These are phyloP conservation scores for Pyrrhosoma nymphula DNA, from an alignment of 2,888 invertebrate genomes.

Conservation along the genomic window DNA sequence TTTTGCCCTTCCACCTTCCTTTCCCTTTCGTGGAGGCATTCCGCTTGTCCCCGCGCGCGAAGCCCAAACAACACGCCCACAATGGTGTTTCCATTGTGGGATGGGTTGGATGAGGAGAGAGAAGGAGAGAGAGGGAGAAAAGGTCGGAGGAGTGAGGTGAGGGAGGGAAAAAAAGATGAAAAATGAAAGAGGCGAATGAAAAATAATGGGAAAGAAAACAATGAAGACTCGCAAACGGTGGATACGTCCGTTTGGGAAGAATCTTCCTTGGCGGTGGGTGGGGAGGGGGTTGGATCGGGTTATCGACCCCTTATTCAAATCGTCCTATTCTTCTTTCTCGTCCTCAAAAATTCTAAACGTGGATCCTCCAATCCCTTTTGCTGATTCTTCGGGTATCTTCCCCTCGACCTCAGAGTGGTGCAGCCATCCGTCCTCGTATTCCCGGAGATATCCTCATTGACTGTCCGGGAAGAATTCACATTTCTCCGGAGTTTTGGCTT, in stretches of 20 bases:
- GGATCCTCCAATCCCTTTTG: neutral
- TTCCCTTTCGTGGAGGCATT: neutral
- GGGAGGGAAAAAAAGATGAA: neutral
- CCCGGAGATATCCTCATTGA: no score
- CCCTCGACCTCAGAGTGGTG: no score
- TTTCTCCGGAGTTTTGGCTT: no score
- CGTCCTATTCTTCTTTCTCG: neutral
- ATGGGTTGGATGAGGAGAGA: neutral
- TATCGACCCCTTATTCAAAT: neutral
- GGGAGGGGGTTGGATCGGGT: neutral
- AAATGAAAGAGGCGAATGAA: neutral
- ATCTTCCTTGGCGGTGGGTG: neutral
- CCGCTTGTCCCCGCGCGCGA: neutral
- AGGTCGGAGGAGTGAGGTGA: neutral
- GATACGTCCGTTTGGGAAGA: neutral
- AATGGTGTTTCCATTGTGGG: neutral
- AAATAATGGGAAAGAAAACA: neutral
- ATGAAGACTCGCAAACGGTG: neutral
- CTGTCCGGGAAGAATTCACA: no score
- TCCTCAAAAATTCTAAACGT: neutral
- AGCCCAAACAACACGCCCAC: neutral
- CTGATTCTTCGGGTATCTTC: neutral
- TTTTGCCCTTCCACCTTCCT: neutral
- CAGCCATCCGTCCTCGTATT: no score
- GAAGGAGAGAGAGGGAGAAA: no score